Percentiles rank a stretch among this genome's conserved stretches.
Conservation (phyloP, 2,888 invertebrate species). For the Craniophora ligustri region DNA sequence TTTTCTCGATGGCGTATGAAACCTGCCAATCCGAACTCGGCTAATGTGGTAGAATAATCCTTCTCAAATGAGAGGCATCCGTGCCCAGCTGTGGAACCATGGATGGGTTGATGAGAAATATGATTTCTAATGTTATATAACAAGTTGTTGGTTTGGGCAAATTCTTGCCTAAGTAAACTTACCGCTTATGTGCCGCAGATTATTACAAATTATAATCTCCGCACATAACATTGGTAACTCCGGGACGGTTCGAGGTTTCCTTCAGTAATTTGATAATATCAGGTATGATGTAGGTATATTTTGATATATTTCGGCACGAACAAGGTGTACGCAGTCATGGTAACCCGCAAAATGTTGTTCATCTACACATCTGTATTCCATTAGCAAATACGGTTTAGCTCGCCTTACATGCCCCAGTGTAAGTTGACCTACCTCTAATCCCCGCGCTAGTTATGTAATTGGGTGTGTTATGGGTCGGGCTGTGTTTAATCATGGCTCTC, state of each 20-base stretch:
- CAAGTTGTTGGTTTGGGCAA: too few species aligned
- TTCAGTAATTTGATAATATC: constrained; percentile 48
- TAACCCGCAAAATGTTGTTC: constrained; percentile 79
- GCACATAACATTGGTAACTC: constrained; percentile 22
- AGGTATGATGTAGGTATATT: constrained; percentile 26
- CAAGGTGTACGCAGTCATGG: constrained; percentile 70
- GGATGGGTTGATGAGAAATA: too few species aligned
- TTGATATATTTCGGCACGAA: constrained; percentile 45
- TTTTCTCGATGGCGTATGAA: too few species aligned
- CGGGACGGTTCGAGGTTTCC: constrained; percentile 20
- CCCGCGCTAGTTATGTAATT: constrained; percentile 61
- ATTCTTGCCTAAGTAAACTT: too few species aligned
- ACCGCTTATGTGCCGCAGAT: not conserved
- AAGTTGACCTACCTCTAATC: constrained; percentile 59
- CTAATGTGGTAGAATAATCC: too few species aligned
- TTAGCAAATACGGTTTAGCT: constrained; percentile 84
- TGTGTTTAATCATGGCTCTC: constrained; percentile 78
- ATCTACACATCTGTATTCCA: constrained; percentile 84
- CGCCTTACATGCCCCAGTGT: constrained; percentile 68
- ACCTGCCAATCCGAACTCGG: too few species aligned
- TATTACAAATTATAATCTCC: constrained; percentile 25
- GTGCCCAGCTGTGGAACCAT: too few species aligned
- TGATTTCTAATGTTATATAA: too few species aligned
- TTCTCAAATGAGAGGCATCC: too few species aligned
- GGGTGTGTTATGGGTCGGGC: constrained; percentile 66